phyloP scores from a whole-genome alignment of 2,113 vertebrate species.

The Octodon degus region DNA sequence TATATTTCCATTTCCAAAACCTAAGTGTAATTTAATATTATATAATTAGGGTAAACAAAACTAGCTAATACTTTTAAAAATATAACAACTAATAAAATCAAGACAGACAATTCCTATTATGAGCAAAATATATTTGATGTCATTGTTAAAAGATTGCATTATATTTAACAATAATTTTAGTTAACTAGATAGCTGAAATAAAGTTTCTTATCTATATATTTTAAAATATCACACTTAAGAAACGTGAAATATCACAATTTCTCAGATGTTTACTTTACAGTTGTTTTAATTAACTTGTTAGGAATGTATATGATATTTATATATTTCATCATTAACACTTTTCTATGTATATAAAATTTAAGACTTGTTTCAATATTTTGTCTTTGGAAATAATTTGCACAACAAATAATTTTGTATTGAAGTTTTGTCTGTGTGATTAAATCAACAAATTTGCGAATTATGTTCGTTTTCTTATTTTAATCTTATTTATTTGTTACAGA shows the following conservation, averaged over 20 bases:
- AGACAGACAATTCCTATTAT: neutral
- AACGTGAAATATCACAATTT: neutral
- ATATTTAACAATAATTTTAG: neutral
- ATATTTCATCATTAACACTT: neutral
- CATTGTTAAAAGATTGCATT: neutral
- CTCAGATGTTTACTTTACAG: neutral
- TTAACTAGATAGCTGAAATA: neutral
- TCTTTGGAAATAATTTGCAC: neutral
- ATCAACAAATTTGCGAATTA: neutral
- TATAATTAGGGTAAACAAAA: neutral
- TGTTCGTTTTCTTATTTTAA: neutral
- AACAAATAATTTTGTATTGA: neutral
- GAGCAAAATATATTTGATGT: neutral
- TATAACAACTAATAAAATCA: neutral
- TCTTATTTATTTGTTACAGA: too few relatives aligned
- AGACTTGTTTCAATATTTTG: neutral
- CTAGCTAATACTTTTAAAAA: neutral
- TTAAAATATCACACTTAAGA: neutral
- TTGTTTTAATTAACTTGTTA: neutral
- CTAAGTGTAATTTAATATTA: neutral
- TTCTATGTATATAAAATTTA: neutral
- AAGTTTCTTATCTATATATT: neutral
- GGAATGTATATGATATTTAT: neutral
- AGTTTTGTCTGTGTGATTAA: neutral
- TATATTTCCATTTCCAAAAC: neutral